Evolutionary conservation across 2,797 vertebrate species (phyloP), one percentile per base, ranked within the genome.

Genomic region (Fratercula arctica): DNA sequence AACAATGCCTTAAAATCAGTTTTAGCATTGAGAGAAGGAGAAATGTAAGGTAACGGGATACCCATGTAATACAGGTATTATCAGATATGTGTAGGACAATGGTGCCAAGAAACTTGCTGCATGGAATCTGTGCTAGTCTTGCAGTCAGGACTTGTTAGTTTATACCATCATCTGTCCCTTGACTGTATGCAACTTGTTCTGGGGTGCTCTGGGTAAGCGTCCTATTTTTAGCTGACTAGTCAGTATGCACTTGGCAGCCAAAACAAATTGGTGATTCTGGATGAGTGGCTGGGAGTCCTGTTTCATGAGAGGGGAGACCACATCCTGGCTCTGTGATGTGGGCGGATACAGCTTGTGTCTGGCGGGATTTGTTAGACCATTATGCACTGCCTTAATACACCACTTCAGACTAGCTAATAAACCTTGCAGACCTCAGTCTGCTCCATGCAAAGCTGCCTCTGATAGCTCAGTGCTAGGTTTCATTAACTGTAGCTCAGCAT

Each of bases 391-490:
- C 64, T 85, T 54, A 25, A 37, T 18, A 3, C 8, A 16, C 18
- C 12, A 5, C 35, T 60, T 37, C 28, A 74, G 53, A 21, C 0
- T 0, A 86, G 61, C 25, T 67, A 46, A 35, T 23, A 51, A 83
- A 63, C 20, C 23, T 45, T 37, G 33, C 46, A 48, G 33, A 20
- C 11, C 12, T 4, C 33, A 11, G 26, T 25, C 26, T 83, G 51
- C 82, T 83, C 43, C 1, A 0, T 26, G 37, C 26, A 56, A 31
- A 80, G 31, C 56, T 79, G 8, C 26, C n/a, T 64, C 53, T 26
- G 28, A 15, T 45, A 0, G 1, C 33, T 51, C 1, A 0, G 39
- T 31, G 48, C 6, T 26, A 17, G 6, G 7, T 54, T 82, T 77
- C 13, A 2, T 77, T 48, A 48, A 4, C 10, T n/a, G 37, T 78